Percentiles rank a stretch among this genome's conserved stretches.
Evolutionary conservation across 2,113 vertebrate genomes (phyloP).

Genomic region (Dromiciops gliroides): DNA sequence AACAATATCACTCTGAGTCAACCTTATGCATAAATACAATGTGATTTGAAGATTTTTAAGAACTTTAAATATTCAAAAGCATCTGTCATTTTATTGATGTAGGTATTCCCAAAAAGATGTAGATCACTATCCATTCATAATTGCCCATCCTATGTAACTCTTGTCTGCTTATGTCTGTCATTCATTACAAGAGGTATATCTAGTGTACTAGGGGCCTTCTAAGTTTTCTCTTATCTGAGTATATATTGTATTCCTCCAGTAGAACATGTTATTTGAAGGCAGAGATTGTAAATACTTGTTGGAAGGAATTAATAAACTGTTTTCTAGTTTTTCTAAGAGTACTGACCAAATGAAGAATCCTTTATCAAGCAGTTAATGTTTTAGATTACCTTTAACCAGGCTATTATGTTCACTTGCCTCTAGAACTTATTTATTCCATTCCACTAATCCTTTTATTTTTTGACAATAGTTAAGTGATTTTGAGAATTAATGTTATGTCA

Average conservation of each 20-base stretch:
- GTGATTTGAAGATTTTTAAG: neutral
- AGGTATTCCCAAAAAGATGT: neutral
- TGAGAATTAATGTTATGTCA: neutral
- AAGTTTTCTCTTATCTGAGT: neutral
- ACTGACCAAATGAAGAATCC: neutral
- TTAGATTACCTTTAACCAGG: neutral
- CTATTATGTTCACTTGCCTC: neutral
- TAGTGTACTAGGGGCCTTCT: neutral
- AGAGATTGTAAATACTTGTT: neutral
- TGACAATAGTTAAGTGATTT: neutral
- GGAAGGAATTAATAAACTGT: neutral
- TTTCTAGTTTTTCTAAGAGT: neutral
- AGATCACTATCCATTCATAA: neutral
- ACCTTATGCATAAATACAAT: neutral
- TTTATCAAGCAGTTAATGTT: neutral
- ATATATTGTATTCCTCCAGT: neutral
- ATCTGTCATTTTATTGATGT: neutral
- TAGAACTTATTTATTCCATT: neutral
- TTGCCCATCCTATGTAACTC: neutral
- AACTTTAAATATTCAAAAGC: neutral
- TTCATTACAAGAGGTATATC: neutral
- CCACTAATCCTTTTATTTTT: neutral
- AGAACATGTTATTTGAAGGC: neutral
- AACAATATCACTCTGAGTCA: neutral
- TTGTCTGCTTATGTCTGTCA: neutral